phyloP scores from a whole-genome alignment of 2,888 invertebrate genomes.

The Aphodius granarius region DNA sequence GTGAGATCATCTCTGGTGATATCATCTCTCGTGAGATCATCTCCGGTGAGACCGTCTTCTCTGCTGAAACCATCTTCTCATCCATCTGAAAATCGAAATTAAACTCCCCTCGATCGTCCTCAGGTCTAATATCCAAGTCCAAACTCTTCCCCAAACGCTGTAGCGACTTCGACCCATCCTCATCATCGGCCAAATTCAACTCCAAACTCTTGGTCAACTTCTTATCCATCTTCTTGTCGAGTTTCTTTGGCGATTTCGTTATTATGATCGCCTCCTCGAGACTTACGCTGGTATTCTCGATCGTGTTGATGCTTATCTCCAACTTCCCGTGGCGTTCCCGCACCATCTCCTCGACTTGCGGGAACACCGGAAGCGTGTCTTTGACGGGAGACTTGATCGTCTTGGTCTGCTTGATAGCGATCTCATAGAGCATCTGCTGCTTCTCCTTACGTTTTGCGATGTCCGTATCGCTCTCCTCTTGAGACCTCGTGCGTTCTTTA shows the following conservation, averaged over 20 bases:
- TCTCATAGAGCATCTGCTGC: conserved; percentile 75
- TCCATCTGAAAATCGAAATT: conserved; percentile 48
- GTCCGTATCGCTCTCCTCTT: conserved; percentile 73
- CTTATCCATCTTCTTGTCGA: conserved; percentile 59
- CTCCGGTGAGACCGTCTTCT: conserved; percentile 57
- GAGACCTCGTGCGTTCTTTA: conserved; percentile 70
- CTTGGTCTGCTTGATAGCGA: conserved; percentile 74
- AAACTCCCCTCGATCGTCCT: conserved; percentile 39
- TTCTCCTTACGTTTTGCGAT: conserved; percentile 73
- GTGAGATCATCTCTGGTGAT: conserved; percentile 45
- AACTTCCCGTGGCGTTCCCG: conserved; percentile 73
- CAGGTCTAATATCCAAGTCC: conserved; percentile 49
- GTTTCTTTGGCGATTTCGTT: conserved; percentile 72
- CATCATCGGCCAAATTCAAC: conserved; percentile 58
- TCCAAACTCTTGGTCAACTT: conserved; percentile 66
- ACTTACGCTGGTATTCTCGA: conserved; percentile 49
- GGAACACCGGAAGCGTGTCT: conserved; percentile 70
- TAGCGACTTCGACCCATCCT: conserved; percentile 43
- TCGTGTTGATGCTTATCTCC: conserved; percentile 71
- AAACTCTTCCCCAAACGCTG: conserved; percentile 52
- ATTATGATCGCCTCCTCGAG: conserved; percentile 74
- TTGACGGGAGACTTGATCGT: conserved; percentile 74
- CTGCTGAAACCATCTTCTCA: conserved; percentile 53
- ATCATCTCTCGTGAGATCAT: conserved; percentile 31
- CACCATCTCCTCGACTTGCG: conserved; percentile 73